Evolutionary conservation across 2,888 invertebrate species (phyloP), one percentile per base, ranked within the genome.

Genomic region (Criorhina ranunculi): DNA sequence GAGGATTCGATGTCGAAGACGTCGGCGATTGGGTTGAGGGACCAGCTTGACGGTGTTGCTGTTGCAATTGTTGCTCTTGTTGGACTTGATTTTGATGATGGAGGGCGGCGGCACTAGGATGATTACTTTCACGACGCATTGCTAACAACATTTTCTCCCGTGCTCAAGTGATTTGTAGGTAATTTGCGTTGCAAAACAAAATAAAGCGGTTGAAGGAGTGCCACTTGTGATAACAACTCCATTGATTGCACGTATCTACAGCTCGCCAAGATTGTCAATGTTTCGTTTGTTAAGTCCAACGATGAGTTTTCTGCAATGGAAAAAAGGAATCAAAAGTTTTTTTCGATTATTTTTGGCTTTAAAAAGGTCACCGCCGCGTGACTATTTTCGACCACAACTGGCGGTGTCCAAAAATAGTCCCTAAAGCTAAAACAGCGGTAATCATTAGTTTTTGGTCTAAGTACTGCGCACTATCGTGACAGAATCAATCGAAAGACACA

Each of bases 81-180:
- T 77, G 70, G 33, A 79, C 69, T 77, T 80, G 86, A 44, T 59
- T 69, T 49, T 59, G 86, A 29, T 80, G 70, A 53, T 76, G 88
- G 83, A 75, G 31, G 24, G 80, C 40, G 29, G 76, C 40, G 35
- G 76, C 64, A 80, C 67, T 86, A 11, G 69, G 88, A 93, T 93
- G 93, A 93, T 94, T 95, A 94, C 94, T 94, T 94, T 95, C 94
- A 92, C 95, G 95, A 93, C 95, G 94, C 95, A 95, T 95, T 93
- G 95, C 94, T 93, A 95, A 93, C 94, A 94, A 90, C 91, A 91
- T 91, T 89, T 91, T 91, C 88, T 87, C 86, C 81, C 76, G 86
- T 60, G 80, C 87, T 72, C 59, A 82, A 37, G 78, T 53, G n/a
- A 19, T 49, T 51, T 64, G 62, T 55, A 76, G 62, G 42, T 64